Base-by-base conservation (phyloP, 35 echinoderm and acorn worm genomes). In the Lytechinus variegatus region DNA sequence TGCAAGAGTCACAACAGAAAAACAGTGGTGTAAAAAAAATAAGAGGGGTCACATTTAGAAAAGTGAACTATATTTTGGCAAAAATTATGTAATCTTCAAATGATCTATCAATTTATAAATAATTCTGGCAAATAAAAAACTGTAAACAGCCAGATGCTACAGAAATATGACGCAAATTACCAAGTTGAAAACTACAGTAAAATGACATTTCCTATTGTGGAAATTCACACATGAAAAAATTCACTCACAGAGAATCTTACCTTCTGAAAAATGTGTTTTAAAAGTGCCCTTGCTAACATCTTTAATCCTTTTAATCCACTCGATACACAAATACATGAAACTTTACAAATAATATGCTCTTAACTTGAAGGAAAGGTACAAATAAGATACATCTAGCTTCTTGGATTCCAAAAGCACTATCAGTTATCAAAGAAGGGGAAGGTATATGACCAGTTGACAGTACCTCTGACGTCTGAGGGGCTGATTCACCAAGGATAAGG, bases 201-300 rank as follows among this genome's bases (percentile, higher is more conserved):
- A 44, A 44, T 44, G 33, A 24, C 16, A 72, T 21, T 21, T 16
- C 14, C n/a, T 72, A 24, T 21, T 72, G 61, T 10, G 56, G 56
- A 11, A 58, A 58, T 11, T 11, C 5, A 58, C 56, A 58, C 9
- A 9, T 58, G 9, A 58, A 58, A 58, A 58, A 79, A 6, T 24
- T 79, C 66, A 79, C 19, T 44, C 3, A 24, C 16, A 79, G 13
- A 51, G 1, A 44, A 90, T 54, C 28, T 44, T 90, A 90, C 88
- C 88, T 90, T 90, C 88, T 90, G 88, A 90, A 90, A 90, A 8
- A 90, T 90, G 9, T 90, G 88, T 90, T 90, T 90, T 21, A 90
- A 90, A 90, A 90, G 88, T 6, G 88, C 88, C 88, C 88, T 44
- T 12, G 88, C 88, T 16, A 90, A 54, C 88, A 90, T 90, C 52